Evolutionary conservation across 2,888 invertebrate genomes (phyloP).

Genomic region (Leucoptera coffeella): DNA sequence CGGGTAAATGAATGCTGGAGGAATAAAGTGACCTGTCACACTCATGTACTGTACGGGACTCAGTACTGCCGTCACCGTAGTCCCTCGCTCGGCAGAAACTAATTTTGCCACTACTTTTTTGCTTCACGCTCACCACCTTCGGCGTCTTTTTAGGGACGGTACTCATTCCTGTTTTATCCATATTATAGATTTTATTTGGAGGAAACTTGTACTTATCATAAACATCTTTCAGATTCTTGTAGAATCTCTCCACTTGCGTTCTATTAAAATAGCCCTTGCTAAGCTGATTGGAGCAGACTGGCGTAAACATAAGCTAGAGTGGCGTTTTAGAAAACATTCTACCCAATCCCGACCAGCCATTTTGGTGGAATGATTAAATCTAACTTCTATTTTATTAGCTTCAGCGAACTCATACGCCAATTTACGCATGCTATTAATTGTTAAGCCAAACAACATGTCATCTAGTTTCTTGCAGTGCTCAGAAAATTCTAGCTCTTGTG

Average conservation of each 20-base stretch:
- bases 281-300: slow-evolving; percentile 12
- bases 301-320: slow-evolving; percentile 8
- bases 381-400: slow-evolving; percentile 7
- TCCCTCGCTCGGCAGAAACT: slow-evolving; percentile 8
- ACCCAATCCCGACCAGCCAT: slow-evolving; percentile 11
- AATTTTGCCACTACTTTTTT: slow-evolving; percentile 7
- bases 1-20: slow-evolving; percentile 8
- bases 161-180: slow-evolving; percentile 9
- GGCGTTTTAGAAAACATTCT: slow-evolving; percentile 9
- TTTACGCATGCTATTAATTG: slow-evolving; percentile 9
- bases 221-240: slow-evolving; percentile 7
- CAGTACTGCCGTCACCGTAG: slow-evolving; percentile 7
- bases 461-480: slow-evolving; percentile 10
- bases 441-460: slow-evolving; percentile 11
- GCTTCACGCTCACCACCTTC: slow-evolving; percentile 7
- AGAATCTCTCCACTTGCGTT: slow-evolving; percentile 9
- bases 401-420: slow-evolving; percentile 8
- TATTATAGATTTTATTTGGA: slow-evolving; percentile 10
- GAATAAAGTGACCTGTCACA: slow-evolving; percentile 7
- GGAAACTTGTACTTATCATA: slow-evolving; percentile 7
- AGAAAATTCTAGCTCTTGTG: slow-evolving; percentile 9
- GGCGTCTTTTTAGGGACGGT: slow-evolving; percentile 6
- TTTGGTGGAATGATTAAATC: slow-evolving; percentile 6
- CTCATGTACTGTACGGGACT: no score
- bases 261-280: slow-evolving; percentile 10